phyloP scores from a whole-genome alignment of 2,113 vertebrate species.

The Misgurnus anguillicaudatus region DNA sequence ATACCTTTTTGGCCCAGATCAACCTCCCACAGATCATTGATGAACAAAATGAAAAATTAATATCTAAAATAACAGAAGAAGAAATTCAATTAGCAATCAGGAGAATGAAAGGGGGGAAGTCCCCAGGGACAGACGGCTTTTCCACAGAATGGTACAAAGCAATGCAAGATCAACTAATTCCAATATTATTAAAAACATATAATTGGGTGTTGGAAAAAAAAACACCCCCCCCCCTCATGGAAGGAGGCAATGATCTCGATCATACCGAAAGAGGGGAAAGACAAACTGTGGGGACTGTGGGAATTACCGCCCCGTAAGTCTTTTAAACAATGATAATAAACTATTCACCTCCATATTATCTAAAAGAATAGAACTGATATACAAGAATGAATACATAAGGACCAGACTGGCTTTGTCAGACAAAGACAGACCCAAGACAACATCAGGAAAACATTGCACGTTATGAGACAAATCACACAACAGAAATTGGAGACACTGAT shows the following conservation, averaged over 20 bases:
- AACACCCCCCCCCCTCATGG: background rate
- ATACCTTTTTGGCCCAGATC: background rate
- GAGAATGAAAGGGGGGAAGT: background rate
- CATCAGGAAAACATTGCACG: background rate
- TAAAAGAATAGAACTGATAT: background rate
- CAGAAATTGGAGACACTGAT: background rate
- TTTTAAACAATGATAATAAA: background rate
- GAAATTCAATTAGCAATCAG: background rate
- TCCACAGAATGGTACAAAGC: slow-evolving; percentile 8
- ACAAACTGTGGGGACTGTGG: background rate
- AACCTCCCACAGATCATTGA: too few relatives aligned
- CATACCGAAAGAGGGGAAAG: background rate
- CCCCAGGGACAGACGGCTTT: slow-evolving; percentile 11
- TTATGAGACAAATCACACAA: background rate
- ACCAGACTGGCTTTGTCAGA: background rate
- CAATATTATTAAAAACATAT: slow-evolving; percentile 19
- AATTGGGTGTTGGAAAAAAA: slow-evolving; percentile 1
- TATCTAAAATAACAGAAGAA: slow-evolving; percentile 16
- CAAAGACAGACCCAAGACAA: background rate
- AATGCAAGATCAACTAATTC: slow-evolving; percentile 21
- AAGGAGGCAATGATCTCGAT: background rate
- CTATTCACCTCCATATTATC: background rate
- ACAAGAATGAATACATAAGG: background rate
- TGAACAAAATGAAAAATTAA: background rate
- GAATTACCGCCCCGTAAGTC: background rate